Evolutionary conservation across 2,113 vertebrate genomes (phyloP).

Genomic region (Ivindomyrus marchei): DNA sequence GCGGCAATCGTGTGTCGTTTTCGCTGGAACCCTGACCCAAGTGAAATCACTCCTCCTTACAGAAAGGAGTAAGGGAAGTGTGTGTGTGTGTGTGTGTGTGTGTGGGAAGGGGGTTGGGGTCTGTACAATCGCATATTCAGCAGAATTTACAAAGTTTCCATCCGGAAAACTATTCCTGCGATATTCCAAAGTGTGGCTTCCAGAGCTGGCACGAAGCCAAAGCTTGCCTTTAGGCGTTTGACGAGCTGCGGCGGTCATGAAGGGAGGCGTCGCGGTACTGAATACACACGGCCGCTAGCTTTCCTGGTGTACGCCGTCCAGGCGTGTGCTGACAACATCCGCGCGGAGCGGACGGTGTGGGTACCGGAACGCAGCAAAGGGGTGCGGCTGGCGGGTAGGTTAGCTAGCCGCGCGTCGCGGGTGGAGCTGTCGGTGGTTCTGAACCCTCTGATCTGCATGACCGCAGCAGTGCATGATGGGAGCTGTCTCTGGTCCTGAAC

Average conservation of each 20-base stretch:
- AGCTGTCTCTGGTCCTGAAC: slow-evolving; percentile 4
- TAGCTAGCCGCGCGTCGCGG: not conserved
- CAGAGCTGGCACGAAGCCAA: not conserved
- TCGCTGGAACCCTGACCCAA: not conserved
- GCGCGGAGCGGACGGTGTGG: too few species aligned
- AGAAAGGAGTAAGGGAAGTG: not conserved
- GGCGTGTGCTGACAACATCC: not conserved
- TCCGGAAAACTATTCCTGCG: not conserved
- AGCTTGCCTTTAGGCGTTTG: slow-evolving; percentile 1
- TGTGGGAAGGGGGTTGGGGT: not conserved
- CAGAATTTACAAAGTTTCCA: slow-evolving; percentile 3
- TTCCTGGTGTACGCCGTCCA: not conserved
- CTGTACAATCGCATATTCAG: not conserved
- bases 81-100: too few species aligned
- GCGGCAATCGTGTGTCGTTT: not conserved
- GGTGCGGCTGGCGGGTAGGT: not conserved
- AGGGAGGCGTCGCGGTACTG: not conserved
- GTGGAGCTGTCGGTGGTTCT: not conserved
- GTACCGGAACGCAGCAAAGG: not conserved
- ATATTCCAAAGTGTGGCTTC: not conserved
- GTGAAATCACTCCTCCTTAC: not conserved
- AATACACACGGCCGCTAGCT: not conserved
- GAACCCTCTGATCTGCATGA: not conserved
- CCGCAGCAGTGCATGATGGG: not conserved
- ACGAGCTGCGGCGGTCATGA: not conserved